Evolutionary conservation across 1,140 invertebrate genomes (phyloP).

Genomic region (Trinorchestia longiramus): DNA sequence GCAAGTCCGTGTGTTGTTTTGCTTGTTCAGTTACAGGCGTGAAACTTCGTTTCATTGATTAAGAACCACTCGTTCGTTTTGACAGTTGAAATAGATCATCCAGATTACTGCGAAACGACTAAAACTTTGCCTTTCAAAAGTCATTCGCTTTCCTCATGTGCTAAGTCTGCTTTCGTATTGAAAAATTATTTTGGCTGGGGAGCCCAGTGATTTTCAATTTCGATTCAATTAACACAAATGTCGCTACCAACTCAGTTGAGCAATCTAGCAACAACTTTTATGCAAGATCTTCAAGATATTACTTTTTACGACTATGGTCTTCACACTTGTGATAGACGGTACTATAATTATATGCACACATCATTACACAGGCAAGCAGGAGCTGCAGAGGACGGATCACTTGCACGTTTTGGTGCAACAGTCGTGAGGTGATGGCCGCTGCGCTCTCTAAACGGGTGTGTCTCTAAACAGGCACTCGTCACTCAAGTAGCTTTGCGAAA

Average conservation of each 20-base stretch:
- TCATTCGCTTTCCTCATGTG: neutral
- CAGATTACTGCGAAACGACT: neutral
- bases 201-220: neutral
- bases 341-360: neutral
- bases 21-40: neutral
- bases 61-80: neutral
- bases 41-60: neutral
- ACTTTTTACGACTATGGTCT: too few relatives aligned
- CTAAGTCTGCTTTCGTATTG: neutral
- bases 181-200: neutral
- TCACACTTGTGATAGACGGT: too few relatives aligned
- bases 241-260: neutral
- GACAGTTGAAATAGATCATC: neutral
- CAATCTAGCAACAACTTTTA: neutral
- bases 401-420: neutral
- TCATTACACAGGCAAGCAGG: neutral
- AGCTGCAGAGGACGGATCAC: neutral
- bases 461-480: neutral
- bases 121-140: neutral
- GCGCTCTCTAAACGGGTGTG: neutral
- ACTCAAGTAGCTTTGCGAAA: neutral
- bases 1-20: neutral
- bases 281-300: neutral
- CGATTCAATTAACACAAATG: neutral
- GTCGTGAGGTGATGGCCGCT: neutral